Conservation (phyloP, 2,888 invertebrate genomes). For the Pharmacophagus antenor region DNA sequence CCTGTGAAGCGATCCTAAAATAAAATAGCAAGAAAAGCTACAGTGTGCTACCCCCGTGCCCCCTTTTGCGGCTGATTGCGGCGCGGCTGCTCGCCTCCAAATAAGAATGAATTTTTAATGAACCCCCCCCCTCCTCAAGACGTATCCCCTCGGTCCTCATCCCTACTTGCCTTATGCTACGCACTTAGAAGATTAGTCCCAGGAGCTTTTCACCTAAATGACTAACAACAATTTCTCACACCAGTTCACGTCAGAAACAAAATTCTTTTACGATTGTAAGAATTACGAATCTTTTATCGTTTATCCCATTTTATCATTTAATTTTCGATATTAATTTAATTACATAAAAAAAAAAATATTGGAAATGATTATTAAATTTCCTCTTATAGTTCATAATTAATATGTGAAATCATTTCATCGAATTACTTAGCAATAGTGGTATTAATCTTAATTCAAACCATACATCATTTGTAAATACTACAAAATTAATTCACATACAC, state of each 20-base stretch:
- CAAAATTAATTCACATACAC: no score
- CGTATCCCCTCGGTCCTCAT: conserved; percentile 42
- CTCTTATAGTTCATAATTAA: no score
- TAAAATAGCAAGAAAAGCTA: conserved; percentile 46
- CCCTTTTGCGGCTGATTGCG: conserved; percentile 72
- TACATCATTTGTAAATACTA: no score
- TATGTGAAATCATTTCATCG: no score
- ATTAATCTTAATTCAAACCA: no score
- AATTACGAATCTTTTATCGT: neutral
- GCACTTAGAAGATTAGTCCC: conserved; percentile 80
- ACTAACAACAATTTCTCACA: conserved; percentile 54
- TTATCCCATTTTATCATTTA: no score
- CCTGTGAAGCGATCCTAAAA: neutral
- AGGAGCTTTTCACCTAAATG: conserved; percentile 60
- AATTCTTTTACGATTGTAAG: conserved; percentile 36
- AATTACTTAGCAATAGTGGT: no score
- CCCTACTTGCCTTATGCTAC: conserved; percentile 55
- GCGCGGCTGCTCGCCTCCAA: conserved; percentile 59
- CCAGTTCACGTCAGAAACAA: conserved; percentile 38
- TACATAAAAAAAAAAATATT: no score
- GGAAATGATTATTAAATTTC: no score
- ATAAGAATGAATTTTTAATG: conserved; percentile 81
- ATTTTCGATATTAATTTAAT: no score
- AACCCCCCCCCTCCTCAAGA: conserved; percentile 45
- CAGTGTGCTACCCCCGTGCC: conserved; percentile 46